phyloP scores from a whole-genome alignment of 2,797 vertebrate species.

The Spatula clypeata region DNA sequence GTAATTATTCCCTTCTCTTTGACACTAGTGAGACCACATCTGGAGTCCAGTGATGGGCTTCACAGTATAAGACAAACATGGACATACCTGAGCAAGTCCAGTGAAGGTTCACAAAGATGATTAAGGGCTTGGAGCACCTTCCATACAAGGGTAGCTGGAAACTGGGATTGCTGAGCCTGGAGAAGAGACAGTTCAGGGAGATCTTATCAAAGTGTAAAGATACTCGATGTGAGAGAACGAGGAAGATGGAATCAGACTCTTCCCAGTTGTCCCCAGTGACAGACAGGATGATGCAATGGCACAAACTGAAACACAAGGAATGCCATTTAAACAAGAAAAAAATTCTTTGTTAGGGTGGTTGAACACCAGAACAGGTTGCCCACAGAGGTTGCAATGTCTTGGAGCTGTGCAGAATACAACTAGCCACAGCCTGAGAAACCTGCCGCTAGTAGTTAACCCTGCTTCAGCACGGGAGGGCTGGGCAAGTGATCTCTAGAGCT shows the following conservation, averaged over 20 bases:
- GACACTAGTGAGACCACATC: background rate
- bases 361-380: background rate
- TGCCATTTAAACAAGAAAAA: background rate
- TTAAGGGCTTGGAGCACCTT: background rate
- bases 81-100: accelerated
- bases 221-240: background rate
- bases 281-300: background rate
- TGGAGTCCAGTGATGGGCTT: background rate
- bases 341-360: background rate
- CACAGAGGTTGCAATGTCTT: background rate
- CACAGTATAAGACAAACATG: background rate
- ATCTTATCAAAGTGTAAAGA: accelerated
- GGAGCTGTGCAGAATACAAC: background rate
- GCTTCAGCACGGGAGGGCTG: background rate
- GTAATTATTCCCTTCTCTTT: background rate
- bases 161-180: background rate
- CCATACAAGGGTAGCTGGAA: background rate
- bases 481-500: background rate
- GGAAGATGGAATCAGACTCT: background rate
- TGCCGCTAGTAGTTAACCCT: background rate
- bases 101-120: background rate
- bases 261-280: background rate
- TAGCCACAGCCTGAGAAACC: background rate
- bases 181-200: background rate
- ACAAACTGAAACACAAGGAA: background rate